Evolutionary conservation across 92 coral and sea anemone species (phyloP).

Genomic region (Metridium senile): DNA sequence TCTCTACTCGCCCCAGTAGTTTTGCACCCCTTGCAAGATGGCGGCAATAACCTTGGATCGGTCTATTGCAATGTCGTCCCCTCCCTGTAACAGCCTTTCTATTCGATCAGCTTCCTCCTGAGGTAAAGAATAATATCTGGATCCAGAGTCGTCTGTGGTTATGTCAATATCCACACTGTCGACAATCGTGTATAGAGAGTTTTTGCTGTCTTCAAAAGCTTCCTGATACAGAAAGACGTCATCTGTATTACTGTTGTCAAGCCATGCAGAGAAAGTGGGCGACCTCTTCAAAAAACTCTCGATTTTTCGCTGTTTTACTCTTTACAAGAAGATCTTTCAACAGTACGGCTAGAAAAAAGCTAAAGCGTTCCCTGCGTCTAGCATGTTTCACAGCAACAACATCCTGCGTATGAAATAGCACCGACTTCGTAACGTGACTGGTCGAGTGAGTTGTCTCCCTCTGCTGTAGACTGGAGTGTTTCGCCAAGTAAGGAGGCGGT

Average conservation of each 20-base stretch:
- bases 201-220: constrained; percentile 37
- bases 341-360: constrained; percentile 48
- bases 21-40: too few species aligned
- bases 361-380: constrained; percentile 43
- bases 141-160: constrained; percentile 27
- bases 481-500: too few species aligned
- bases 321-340: constrained; percentile 44
- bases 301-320: constrained; percentile 12
- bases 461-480: too few species aligned
- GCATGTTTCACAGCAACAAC: constrained; percentile 51
- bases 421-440: too few species aligned
- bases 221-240: constrained; percentile 27
- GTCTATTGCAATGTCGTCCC: too few species aligned
- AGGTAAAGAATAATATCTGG: constrained; percentile 40
- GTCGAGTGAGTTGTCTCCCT: too few species aligned
- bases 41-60: too few species aligned
- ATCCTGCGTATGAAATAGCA: constrained; percentile 24
- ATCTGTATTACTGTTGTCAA: constrained; percentile 40
- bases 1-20: too few species aligned
- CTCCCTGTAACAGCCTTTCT: constrained; percentile 51
- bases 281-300: constrained; percentile 24
- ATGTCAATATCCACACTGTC: constrained; percentile 43
- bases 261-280: constrained; percentile 35
- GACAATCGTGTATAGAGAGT: constrained; percentile 48
- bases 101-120: constrained; percentile 49